Conservation (phyloP, 2,888 invertebrate species). For the Plebejus argus region DNA sequence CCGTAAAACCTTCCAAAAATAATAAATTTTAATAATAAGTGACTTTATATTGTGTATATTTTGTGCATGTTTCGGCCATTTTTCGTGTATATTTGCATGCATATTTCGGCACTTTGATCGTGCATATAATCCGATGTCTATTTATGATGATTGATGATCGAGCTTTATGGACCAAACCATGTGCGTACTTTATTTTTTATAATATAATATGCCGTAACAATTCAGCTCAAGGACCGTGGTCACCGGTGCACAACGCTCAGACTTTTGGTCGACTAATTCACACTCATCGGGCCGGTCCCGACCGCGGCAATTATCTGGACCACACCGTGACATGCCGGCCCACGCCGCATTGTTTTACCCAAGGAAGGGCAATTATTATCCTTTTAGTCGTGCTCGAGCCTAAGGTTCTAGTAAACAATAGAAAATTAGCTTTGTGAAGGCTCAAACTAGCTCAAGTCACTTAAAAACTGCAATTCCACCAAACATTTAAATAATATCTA, state of each 20-base stretch:
- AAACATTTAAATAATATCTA: neutral
- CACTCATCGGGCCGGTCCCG: slow-evolving; percentile 45
- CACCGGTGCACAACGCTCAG: slow-evolving; percentile 48
- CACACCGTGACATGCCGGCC: slow-evolving; percentile 52
- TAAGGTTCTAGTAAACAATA: slow-evolving; percentile 18
- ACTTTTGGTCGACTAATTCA: slow-evolving; percentile 40
- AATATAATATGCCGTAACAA: slow-evolving; percentile 45
- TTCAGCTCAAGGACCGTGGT: slow-evolving; percentile 59
- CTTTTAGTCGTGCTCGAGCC: slow-evolving; percentile 10
- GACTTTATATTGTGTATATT: too few relatives aligned
- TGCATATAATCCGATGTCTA: too few relatives aligned
- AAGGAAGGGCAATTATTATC: slow-evolving; percentile 29
- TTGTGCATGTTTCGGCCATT: too few relatives aligned
- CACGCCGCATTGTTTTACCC: slow-evolving; percentile 37
- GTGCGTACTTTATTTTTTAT: neutral
- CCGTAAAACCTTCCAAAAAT: too few relatives aligned
- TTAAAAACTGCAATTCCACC: neutral
- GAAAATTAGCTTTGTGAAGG: slow-evolving; percentile 13
- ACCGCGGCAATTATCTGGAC: slow-evolving; percentile 61
- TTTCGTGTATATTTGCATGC: too few relatives aligned
- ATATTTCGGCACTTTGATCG: too few relatives aligned
- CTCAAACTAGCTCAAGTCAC: neutral
- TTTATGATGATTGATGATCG: neutral
- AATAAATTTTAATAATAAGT: too few relatives aligned
- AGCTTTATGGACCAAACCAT: neutral